These are phyloP conservation scores for Otolemur garnettii DNA, from an alignment of 2,113 vertebrate genomes.

Conservation along the genomic window DNA sequence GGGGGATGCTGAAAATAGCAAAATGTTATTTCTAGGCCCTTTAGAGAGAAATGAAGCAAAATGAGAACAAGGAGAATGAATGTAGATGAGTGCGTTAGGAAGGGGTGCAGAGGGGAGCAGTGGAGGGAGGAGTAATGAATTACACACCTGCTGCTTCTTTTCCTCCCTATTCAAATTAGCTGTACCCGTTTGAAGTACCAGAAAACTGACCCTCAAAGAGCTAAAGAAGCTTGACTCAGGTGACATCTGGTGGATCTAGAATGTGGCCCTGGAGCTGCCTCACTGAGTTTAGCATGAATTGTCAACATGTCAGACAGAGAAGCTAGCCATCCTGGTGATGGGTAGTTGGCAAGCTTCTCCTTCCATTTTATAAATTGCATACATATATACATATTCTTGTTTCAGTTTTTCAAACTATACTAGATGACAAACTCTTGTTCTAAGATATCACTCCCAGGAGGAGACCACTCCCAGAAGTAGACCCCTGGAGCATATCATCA, in stretches of 20 bases:
- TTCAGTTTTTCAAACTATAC: neutral
- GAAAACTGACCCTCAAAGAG: neutral
- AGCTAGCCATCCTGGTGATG: neutral
- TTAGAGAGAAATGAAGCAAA: neutral
- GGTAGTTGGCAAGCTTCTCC: neutral
- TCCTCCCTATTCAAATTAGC: neutral
- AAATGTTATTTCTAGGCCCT: neutral
- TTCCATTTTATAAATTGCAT: neutral
- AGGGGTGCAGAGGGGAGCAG: neutral
- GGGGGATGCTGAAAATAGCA: neutral
- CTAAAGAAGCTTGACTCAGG: neutral
- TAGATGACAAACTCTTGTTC: neutral
- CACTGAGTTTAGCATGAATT: accelerated
- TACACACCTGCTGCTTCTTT: neutral
- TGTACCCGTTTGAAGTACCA: neutral
- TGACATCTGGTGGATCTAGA: neutral
- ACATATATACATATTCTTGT: neutral
- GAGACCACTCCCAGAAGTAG: neutral
- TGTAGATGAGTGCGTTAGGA: neutral
- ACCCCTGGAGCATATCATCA: neutral
- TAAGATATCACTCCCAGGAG: neutral
- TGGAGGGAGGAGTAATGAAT: neutral
- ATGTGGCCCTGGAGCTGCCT: neutral
- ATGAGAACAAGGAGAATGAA: neutral
- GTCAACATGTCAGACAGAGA: neutral